phyloP scores from a whole-genome alignment of 2,888 invertebrate genomes.

The Chymomyza amoena region DNA sequence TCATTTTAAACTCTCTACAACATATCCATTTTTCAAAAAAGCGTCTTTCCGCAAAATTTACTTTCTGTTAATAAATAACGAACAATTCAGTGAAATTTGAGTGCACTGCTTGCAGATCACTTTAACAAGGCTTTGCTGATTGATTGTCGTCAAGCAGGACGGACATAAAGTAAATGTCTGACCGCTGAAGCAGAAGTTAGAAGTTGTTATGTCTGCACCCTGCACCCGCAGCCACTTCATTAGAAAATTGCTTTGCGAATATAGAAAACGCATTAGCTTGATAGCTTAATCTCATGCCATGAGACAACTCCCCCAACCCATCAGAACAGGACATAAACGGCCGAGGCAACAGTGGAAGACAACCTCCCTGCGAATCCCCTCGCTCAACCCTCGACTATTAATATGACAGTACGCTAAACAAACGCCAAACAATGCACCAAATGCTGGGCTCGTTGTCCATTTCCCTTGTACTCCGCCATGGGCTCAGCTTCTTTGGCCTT shows the following conservation, averaged over 20 bases:
- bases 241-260: conserved; percentile 53
- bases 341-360: background rate
- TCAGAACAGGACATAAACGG: background rate
- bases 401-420: conserved; percentile 46
- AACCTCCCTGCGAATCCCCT: background rate
- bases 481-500: conserved; percentile 34
- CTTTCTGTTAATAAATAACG: too few species aligned
- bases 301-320: background rate
- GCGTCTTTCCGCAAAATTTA: too few species aligned
- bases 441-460: background rate
- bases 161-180: background rate
- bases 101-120: background rate
- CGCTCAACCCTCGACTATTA: conserved; percentile 10
- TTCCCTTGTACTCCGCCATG: background rate
- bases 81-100: too few species aligned
- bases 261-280: conserved; percentile 64
- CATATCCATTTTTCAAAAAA: too few species aligned
- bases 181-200: background rate
- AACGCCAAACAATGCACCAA: conserved; percentile 15
- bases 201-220: background rate
- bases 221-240: conserved; percentile 26
- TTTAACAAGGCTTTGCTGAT: background rate
- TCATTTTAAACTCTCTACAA: too few species aligned
- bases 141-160: background rate
- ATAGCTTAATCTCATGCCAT: conserved; percentile 46